Percentiles rank a stretch among this genome's conserved stretches.
These are phyloP conservation scores for Menura novaehollandiae DNA, from an alignment of 2,113 vertebrate species.

Conservation along the genomic window DNA sequence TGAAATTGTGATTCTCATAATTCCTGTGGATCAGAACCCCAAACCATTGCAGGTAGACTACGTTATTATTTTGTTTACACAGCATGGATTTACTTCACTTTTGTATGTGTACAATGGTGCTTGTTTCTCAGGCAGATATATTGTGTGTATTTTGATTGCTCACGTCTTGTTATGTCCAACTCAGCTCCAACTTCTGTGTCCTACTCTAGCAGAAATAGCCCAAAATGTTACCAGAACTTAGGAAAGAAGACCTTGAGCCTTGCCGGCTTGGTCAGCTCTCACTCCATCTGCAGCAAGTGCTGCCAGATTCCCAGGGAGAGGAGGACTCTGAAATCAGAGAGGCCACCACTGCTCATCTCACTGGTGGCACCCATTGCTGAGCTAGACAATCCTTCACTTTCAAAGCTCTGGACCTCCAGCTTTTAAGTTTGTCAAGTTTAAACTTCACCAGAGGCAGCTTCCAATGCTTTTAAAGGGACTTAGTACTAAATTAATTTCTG, in stretches of 20 bases:
- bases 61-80: background rate
- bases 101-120: fast-evolving
- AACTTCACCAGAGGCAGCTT: background rate
- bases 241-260: background rate
- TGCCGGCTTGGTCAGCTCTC: background rate
- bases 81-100: background rate
- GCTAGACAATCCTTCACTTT: background rate
- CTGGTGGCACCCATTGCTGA: background rate
- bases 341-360: background rate
- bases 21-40: slow-evolving; percentile 90
- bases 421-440: background rate
- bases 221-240: background rate
- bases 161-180: fast-evolving
- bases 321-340: background rate
- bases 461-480: background rate
- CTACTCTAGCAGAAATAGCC: background rate
- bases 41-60: slow-evolving; percentile 87
- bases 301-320: background rate
- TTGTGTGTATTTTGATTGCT: background rate
- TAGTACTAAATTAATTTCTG: background rate
- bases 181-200: background rate
- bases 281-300: background rate
- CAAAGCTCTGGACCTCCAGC: background rate
- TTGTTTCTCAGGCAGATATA: background rate
- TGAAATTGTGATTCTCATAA: slow-evolving; percentile 88